These are phyloP conservation scores for Heterodera filipjevi DNA, from an alignment of 2,888 invertebrate species.

Conservation along the genomic window DNA sequence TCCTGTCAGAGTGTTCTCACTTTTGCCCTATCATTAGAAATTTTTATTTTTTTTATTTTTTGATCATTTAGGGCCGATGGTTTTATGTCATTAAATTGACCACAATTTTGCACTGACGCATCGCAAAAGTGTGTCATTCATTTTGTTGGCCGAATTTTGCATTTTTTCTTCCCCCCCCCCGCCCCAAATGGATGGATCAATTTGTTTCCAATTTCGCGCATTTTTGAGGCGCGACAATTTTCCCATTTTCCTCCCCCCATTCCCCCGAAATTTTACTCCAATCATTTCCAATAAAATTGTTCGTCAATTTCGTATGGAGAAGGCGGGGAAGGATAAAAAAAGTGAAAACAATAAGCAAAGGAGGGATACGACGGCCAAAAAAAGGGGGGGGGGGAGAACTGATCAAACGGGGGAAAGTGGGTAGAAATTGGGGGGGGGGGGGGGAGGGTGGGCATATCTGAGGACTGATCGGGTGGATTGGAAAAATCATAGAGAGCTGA, in stretches of 20 bases:
- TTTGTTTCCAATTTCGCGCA: background rate
- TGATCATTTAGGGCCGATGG: background rate
- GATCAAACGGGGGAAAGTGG: no score
- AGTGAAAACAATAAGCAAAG: background rate
- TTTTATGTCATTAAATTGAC: background rate
- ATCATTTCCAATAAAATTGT: background rate
- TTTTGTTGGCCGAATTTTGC: conserved; percentile 3
- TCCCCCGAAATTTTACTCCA: background rate
- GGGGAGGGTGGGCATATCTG: no score
- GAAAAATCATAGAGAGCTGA: no score
- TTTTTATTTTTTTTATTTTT: no score
- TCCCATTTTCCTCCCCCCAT: background rate
- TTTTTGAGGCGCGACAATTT: background rate
- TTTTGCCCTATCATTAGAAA: no score
- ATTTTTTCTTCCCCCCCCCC: background rate
- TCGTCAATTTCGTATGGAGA: background rate
- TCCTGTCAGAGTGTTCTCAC: no score
- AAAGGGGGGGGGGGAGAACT: no score
- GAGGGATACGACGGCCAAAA: no score
- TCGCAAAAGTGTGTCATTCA: background rate
- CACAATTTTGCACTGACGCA: background rate
- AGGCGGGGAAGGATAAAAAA: background rate
- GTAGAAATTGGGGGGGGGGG: no score
- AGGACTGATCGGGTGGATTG: no score
- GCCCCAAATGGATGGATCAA: background rate